Conservation (phyloP, 2,113 vertebrate genomes). For the Paraplagusia blochii region DNA sequence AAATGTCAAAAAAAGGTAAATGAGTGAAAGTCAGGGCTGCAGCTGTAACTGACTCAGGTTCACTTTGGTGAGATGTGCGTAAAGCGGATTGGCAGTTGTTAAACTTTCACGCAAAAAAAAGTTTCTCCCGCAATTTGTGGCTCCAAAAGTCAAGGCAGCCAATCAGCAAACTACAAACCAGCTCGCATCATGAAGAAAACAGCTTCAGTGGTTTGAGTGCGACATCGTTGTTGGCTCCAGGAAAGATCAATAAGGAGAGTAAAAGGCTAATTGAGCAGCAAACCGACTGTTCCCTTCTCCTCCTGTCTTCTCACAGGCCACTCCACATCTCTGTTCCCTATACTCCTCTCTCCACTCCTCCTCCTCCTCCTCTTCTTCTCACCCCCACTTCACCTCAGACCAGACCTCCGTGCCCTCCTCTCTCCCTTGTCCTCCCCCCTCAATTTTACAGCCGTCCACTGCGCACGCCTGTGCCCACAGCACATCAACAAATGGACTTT, state of each 20-base stretch:
- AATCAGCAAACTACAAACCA: not conserved
- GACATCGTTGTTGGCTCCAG: constrained; percentile 1
- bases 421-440: constrained; percentile 4
- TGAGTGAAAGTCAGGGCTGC: too few relatives aligned
- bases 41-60: not conserved
- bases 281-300: constrained; percentile 28
- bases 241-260: constrained; percentile 30
- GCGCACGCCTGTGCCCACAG: constrained; percentile 15
- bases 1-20: too few relatives aligned
- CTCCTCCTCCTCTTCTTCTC: constrained; percentile 49
- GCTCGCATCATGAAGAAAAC: not conserved
- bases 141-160: not conserved
- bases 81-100: constrained; percentile 32
- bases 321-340: constrained; percentile 38
- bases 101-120: constrained; percentile 36
- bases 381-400: constrained; percentile 55
- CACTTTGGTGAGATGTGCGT: constrained; percentile 29
- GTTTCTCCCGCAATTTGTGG: not conserved
- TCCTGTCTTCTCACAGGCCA: constrained; percentile 33
- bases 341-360: constrained; percentile 16
- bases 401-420: constrained; percentile 15
- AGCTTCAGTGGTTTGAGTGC: not conserved
- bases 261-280: constrained; percentile 34
- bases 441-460: constrained; percentile 37
- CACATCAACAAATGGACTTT: constrained; percentile 8